A percentile compares a stretch with the other conserved stretches of the same genome.
phyloP scores from a whole-genome alignment of 2,113 vertebrate genomes.

The Murina feae region DNA sequence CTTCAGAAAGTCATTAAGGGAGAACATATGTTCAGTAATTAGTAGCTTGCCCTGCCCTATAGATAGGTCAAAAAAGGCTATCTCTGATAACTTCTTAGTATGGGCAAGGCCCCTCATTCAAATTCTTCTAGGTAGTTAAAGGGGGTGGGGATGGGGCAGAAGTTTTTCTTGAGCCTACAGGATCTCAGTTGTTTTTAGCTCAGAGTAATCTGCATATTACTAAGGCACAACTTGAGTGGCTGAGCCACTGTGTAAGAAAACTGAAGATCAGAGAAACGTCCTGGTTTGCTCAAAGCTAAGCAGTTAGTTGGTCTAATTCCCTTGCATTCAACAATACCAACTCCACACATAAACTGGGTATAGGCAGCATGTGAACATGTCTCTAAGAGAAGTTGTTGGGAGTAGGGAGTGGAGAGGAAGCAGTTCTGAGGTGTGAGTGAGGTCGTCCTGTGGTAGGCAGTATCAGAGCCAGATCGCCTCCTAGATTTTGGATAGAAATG shows the following conservation, averaged over 20 bases:
- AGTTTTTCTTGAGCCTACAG: neutral
- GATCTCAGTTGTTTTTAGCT: neutral
- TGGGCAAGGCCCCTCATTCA: neutral
- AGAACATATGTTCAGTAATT: neutral
- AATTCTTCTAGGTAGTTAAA: neutral
- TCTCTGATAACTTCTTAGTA: neutral
- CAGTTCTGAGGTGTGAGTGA: neutral
- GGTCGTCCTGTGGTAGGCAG: neutral
- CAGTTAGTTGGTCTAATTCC: neutral
- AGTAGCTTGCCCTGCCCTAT: neutral
- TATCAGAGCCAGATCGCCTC: neutral
- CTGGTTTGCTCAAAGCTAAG: neutral
- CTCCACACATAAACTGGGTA: neutral
- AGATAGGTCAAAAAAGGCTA: neutral
- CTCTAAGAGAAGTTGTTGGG: neutral
- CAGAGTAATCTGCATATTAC: neutral
- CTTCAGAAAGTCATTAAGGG: neutral
- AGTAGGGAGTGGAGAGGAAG: no score
- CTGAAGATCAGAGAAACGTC: neutral
- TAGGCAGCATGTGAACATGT: neutral
- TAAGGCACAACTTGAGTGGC: neutral
- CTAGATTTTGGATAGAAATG: neutral
- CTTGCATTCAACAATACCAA: neutral
- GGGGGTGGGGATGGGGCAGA: no score
- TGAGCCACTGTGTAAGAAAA: neutral